Evolutionary conservation across 2,888 invertebrate species (phyloP).

Genomic region (Conchocele bisecta): DNA sequence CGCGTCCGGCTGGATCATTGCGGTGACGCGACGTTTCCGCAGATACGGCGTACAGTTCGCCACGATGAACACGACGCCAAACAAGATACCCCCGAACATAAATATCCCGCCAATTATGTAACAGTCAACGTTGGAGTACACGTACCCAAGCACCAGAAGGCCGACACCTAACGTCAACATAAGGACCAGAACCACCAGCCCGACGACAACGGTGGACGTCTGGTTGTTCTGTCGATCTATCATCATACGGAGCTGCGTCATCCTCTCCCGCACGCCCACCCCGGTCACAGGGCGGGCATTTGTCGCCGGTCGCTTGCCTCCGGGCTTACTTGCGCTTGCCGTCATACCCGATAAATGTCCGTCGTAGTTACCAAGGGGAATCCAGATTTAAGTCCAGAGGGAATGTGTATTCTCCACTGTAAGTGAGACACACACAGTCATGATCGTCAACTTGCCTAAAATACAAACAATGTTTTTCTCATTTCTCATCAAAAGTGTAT

Average conservation of each 20-base stretch:
- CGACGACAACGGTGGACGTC: constrained; percentile 29
- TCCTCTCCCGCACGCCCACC: not conserved
- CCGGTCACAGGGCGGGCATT: not conserved
- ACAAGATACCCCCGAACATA: constrained; percentile 22
- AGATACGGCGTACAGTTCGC: constrained; percentile 10
- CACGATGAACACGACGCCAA: constrained; percentile 25
- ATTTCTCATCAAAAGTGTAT: too few relatives aligned
- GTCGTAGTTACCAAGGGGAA: too few relatives aligned
- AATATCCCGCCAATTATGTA: constrained; percentile 47
- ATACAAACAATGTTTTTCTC: too few relatives aligned
- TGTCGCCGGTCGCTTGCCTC: not conserved
- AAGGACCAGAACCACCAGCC: constrained; percentile 22
- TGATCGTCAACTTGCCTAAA: too few relatives aligned
- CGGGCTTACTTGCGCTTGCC: too few relatives aligned
- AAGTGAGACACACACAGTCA: too few relatives aligned
- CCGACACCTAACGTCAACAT: constrained; percentile 30
- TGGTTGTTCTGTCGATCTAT: constrained; percentile 13
- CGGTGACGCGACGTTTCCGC: not conserved
- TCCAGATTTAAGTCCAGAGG: too few relatives aligned
- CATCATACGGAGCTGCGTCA: not conserved
- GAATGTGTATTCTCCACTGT: too few relatives aligned
- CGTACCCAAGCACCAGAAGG: constrained; percentile 15
- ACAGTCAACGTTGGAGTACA: constrained; percentile 23
- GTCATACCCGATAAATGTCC: too few relatives aligned
- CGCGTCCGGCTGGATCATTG: too few relatives aligned